Evolutionary conservation across 1,140 invertebrate genomes (phyloP), one percentile per base, ranked within the genome.

Genomic region (Pseudomyrmex cubaensis): DNA sequence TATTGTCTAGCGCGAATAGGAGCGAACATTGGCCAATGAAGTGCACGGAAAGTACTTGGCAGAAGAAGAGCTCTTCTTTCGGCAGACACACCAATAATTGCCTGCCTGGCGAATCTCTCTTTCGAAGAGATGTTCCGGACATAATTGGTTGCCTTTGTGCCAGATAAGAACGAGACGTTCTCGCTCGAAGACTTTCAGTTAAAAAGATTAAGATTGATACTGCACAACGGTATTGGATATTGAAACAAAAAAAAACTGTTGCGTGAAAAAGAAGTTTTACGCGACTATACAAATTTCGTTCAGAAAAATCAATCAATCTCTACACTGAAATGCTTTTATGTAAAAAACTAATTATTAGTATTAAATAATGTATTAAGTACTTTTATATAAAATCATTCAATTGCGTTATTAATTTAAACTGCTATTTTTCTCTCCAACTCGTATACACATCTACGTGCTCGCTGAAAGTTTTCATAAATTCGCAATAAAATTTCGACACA

Each of bases 101-200:
- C 86, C 61, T 57, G 75, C 20, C 72, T 54, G 82, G 72, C 66
- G 82, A 88, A 74, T n/a, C 76, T n/a, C 76, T 83, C 54, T 64
- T 85, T 61, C 59, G 46, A 74, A n/a, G 66, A 84, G 70, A 78
- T 66, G 78, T 84, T 84, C 66, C 62, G 22, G 69, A 82, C 88
- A 87, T 89, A 89, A 90, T 89, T 89, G 86, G 69, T 87, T 88
- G 76, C 85, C 62, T 89, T 84, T 86, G 66, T 87, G 48, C 46
- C 15, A 48, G 59, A 78, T 74, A 57, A 57, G 20, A 70, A 80
- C 50, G 66, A 63, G 62, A 66, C 62, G 72, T 46, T 83, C 61
- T 63, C 61, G 62, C 72, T 83, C 44, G 56, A 76, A 50, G 44
- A 64, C 57, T 20, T 35, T n/a, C 50, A 56, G 59, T 72, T 46